Evolutionary conservation across 2,113 vertebrate species (phyloP).

Genomic region (Circaetus gallicus): DNA sequence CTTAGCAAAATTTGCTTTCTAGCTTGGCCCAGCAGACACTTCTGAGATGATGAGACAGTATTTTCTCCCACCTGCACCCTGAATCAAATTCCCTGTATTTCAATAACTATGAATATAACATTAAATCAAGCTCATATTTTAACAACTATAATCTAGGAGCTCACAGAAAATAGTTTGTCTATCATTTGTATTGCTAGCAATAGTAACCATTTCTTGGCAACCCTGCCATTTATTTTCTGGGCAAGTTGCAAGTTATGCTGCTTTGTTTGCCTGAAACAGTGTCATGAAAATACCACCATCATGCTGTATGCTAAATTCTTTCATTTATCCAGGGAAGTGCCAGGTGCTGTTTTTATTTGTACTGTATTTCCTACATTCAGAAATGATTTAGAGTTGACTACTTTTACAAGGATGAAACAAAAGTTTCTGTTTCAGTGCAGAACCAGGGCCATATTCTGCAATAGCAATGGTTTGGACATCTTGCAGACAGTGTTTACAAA

Average conservation of each 20-base stretch:
- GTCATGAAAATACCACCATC: neutral
- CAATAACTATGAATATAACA: neutral
- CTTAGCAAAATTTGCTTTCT: neutral
- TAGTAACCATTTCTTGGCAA: neutral
- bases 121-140: neutral
- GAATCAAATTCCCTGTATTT: neutral
- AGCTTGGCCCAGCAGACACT: neutral
- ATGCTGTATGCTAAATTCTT: neutral
- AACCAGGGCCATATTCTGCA: neutral
- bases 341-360: neutral
- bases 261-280: neutral
- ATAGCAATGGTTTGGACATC: neutral
- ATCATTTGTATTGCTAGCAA: neutral
- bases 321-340: neutral
- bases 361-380: neutral
- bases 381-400: neutral
- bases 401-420: neutral
- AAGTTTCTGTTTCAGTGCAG: neutral
- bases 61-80: neutral
- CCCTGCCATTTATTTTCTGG: neutral
- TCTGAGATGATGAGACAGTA: neutral
- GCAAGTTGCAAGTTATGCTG: neutral
- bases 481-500: slow-evolving; percentile 37
- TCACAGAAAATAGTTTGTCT: neutral
- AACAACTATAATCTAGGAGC: neutral